Evolutionary conservation across 2,797 vertebrate species (phyloP).

Genomic region (Euphonia xanthogaster): DNA sequence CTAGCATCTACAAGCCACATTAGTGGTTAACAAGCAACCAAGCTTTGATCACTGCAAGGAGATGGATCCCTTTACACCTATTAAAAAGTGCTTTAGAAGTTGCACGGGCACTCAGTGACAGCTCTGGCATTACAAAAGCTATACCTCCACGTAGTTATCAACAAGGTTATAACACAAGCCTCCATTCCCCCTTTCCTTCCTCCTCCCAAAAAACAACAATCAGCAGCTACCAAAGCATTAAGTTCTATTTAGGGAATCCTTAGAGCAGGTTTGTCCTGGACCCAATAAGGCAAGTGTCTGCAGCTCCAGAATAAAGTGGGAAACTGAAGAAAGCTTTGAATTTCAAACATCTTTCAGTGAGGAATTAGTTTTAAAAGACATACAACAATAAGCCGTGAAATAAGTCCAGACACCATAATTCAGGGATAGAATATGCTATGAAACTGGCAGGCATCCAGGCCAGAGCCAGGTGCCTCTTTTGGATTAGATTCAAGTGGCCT

Average conservation of each 20-base stretch:
- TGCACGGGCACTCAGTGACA: neutral
- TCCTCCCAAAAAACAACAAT: neutral
- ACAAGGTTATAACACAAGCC: neutral
- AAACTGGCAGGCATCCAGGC: slow-evolving; percentile 68
- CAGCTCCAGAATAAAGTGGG: slow-evolving; percentile 57
- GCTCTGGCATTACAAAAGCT: neutral
- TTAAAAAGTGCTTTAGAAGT: slow-evolving; percentile 10
- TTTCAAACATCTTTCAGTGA: slow-evolving; percentile 71
- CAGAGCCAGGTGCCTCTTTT: slow-evolving; percentile 74
- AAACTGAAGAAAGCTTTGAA: slow-evolving; percentile 59
- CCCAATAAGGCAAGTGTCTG: slow-evolving; percentile 61
- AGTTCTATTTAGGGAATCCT: neutral
- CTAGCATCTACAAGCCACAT: neutral
- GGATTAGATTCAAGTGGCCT: slow-evolving; percentile 73
- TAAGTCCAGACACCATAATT: slow-evolving; percentile 67
- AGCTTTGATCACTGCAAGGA: slow-evolving; percentile 8
- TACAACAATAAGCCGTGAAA: slow-evolving; percentile 66
- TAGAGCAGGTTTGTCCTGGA: slow-evolving; percentile 33
- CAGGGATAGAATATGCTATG: slow-evolving; percentile 66
- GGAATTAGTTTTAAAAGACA: slow-evolving; percentile 68
- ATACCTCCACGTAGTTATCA: neutral
- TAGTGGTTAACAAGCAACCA: neutral
- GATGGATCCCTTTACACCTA: neutral
- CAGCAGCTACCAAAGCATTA: neutral
- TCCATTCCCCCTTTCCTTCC: neutral